These are phyloP conservation scores for Pseudorhiza aurosa DNA, from an alignment of 30 jellyfish, hydroid and myxozoan genomes.

Conservation along the genomic window DNA sequence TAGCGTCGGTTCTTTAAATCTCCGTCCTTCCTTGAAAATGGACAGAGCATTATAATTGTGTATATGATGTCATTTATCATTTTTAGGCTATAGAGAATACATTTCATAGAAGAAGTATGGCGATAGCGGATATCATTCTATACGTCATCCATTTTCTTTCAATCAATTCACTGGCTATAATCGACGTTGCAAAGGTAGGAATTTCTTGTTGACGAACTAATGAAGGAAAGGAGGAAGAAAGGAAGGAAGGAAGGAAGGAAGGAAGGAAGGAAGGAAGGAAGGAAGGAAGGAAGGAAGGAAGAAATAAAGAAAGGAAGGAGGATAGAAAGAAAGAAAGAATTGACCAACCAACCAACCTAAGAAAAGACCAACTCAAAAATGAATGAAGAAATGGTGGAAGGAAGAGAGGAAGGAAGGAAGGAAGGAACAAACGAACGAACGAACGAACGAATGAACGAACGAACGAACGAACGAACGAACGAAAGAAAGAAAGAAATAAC, in stretches of 20 bases:
- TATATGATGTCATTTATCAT: neutral
- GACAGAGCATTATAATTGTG: too few species aligned
- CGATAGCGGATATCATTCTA: conserved; percentile 54
- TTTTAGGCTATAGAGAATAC: conserved; percentile 93
- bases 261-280: neutral
- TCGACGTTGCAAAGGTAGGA: conserved; percentile 84
- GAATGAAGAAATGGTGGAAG: neutral
- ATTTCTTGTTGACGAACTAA: neutral
- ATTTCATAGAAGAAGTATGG: conserved; percentile 90
- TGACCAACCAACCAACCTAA: neutral
- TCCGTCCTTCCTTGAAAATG: too few species aligned
- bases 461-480: neutral
- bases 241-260: conserved; percentile 7
- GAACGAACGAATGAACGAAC: neutral
- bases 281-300: neutral
- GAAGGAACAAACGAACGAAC: neutral
- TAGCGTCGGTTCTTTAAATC: too few species aligned
- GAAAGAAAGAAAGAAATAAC: too few species aligned
- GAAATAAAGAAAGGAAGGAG: neutral
- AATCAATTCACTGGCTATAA: conserved; percentile 50
- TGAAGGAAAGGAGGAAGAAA: neutral
- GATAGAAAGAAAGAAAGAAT: neutral
- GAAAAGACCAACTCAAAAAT: neutral
- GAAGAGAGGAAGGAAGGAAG: conserved; percentile 24
- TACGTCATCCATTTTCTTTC: conserved; percentile 82